A percentile compares a stretch with the other conserved stretches of the same genome.
phyloP scores from a whole-genome alignment of 2,113 vertebrate species.

The Phaethon lepturus region DNA sequence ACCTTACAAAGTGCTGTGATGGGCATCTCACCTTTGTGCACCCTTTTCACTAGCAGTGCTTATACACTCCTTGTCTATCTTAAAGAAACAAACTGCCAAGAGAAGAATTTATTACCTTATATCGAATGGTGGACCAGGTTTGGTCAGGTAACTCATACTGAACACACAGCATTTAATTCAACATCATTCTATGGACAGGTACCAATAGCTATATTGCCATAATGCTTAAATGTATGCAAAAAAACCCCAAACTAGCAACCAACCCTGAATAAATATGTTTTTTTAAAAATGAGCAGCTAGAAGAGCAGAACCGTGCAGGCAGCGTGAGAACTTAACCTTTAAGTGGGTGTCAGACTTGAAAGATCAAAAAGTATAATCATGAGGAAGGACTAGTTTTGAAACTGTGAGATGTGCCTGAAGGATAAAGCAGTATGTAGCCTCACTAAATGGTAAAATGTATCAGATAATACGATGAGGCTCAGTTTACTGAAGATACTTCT shows the following conservation, averaged over 20 bases:
- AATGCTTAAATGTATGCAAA: background rate
- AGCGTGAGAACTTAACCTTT: background rate
- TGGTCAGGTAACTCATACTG: background rate
- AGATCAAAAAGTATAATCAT: background rate
- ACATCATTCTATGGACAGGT: background rate
- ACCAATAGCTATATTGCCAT: background rate
- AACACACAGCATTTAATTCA: background rate
- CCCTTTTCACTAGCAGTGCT: background rate
- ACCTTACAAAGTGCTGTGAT: background rate
- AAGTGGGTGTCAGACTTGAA: background rate
- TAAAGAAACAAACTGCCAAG: background rate
- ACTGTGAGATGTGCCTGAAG: background rate
- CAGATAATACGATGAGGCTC: background rate
- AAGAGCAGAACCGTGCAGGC: background rate
- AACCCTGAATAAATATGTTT: background rate
- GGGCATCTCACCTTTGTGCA: background rate
- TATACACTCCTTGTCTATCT: background rate
- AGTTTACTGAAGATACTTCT: background rate
- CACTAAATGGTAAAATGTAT: background rate
- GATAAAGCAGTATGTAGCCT: background rate
- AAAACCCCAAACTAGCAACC: background rate
- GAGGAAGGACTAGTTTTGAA: background rate
- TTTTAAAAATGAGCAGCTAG: background rate
- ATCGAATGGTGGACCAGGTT: background rate
- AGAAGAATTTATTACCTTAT: background rate